These are phyloP conservation scores for Parotocinclus haroldoi DNA, from an alignment of 2,797 vertebrate genomes.

Conservation along the genomic window DNA sequence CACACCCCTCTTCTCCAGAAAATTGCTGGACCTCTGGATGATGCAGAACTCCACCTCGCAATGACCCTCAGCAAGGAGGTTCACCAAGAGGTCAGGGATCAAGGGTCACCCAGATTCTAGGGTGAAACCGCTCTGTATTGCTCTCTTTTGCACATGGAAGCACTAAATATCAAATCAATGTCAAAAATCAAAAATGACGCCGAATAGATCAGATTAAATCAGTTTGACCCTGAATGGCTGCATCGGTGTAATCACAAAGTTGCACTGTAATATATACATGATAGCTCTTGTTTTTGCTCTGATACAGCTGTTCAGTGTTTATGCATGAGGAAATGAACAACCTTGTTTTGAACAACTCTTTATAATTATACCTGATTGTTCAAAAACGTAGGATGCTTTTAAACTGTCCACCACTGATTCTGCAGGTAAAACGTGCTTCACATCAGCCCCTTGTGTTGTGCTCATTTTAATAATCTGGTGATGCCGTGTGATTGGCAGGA, in stretches of 20 bases:
- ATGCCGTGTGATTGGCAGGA: conserved; percentile 74
- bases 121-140: conserved; percentile 28
- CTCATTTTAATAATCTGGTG: conserved; percentile 30
- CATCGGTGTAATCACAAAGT: background rate
- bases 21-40: conserved; percentile 72
- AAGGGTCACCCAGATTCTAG: conserved; percentile 57
- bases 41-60: conserved; percentile 87
- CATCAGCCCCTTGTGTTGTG: conserved; percentile 29
- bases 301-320: background rate
- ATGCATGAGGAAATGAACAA: too few species aligned
- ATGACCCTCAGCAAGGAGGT: conserved; percentile 90
- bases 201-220: background rate
- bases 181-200: conserved; percentile 18
- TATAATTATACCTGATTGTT: background rate
- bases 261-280: background rate
- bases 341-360: background rate
- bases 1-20: conserved; percentile 67
- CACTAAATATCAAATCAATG: conserved; percentile 25
- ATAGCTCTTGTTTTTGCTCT: background rate
- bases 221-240: background rate
- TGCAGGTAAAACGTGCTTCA: conserved; percentile 27
- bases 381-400: conserved; percentile 3
- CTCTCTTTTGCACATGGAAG: conserved; percentile 15
- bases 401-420: background rate
- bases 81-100: conserved; percentile 86